Evolutionary conservation across 2,797 vertebrate genomes (phyloP).

Genomic region (Myiotriccus ornatus): DNA sequence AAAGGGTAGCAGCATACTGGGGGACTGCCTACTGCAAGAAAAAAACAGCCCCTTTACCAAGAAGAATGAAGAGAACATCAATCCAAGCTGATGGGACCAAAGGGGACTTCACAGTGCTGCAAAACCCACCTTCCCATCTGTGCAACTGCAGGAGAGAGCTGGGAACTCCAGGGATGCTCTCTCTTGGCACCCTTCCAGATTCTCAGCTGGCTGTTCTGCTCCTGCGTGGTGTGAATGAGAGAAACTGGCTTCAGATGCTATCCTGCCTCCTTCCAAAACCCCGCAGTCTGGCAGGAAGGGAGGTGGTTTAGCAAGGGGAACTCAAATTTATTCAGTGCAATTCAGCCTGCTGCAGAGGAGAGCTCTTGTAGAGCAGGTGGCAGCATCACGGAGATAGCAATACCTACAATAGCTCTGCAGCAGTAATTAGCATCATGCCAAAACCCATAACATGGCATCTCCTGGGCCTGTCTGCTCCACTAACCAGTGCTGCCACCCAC

Average conservation of each 20-base stretch:
- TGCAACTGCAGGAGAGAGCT: not conserved
- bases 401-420: not conserved
- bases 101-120: not conserved
- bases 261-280: not conserved
- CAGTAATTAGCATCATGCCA: not conserved
- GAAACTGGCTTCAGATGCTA: not conserved
- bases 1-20: not conserved
- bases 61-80: not conserved
- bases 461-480: not conserved
- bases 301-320: slow-evolving; percentile 7
- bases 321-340: slow-evolving; percentile 25
- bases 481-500: not conserved
- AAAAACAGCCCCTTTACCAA: not conserved
- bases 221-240: not conserved
- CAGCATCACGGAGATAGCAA: not conserved
- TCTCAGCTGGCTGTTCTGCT: slow-evolving; percentile 24
- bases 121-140: not conserved
- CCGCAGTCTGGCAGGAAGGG: not conserved
- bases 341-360: not conserved
- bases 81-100: not conserved
- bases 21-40: not conserved
- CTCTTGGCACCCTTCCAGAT: not conserved
- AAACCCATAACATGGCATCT: not conserved
- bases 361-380: slow-evolving; percentile 1
- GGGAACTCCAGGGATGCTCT: not conserved